These are phyloP conservation scores for Xenentodon cancila DNA, from an alignment of 2,797 vertebrate species.

Conservation along the genomic window DNA sequence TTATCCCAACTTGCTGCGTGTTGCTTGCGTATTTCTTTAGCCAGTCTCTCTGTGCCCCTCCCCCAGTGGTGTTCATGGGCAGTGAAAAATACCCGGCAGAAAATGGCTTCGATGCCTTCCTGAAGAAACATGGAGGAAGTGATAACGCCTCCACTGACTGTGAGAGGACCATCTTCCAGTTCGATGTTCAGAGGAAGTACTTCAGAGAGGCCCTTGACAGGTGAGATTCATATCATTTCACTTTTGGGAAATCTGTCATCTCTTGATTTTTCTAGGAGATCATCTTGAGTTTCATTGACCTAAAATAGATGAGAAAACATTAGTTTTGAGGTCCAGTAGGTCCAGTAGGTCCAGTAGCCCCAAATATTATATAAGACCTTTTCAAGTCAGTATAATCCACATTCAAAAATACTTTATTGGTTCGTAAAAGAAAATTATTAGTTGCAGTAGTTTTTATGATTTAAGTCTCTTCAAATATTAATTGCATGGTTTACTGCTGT, in stretches of 20 bases:
- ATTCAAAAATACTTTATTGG: too few species aligned
- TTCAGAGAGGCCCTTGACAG: conserved; percentile 94
- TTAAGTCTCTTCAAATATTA: too few species aligned
- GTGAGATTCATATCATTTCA: conserved; percentile 72
- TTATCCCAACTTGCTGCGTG: too few species aligned
- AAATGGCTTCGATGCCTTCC: conserved; percentile 94
- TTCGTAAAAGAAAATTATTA: too few species aligned
- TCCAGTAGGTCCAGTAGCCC: too few species aligned
- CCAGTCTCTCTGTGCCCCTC: not conserved
- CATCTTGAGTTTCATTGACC: too few species aligned
- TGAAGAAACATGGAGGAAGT: conserved; percentile 96
- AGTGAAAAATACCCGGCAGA: conserved; percentile 95
- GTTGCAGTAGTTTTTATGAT: too few species aligned
- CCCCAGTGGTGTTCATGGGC: conserved; percentile 98
- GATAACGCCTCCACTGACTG: conserved; percentile 97
- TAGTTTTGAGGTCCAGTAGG: too few species aligned
- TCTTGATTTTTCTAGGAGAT: not conserved
- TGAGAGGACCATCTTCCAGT: conserved; percentile 96
- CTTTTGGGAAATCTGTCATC: not conserved
- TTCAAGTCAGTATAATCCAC: too few species aligned
- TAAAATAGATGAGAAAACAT: too few species aligned
- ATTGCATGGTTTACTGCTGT: too few species aligned
- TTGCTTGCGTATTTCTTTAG: not conserved
- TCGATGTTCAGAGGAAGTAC: conserved; percentile 92
- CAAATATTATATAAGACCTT: too few species aligned